Evolutionary conservation across 2,797 vertebrate genomes (phyloP).

Genomic region (Cichlasoma orientale): DNA sequence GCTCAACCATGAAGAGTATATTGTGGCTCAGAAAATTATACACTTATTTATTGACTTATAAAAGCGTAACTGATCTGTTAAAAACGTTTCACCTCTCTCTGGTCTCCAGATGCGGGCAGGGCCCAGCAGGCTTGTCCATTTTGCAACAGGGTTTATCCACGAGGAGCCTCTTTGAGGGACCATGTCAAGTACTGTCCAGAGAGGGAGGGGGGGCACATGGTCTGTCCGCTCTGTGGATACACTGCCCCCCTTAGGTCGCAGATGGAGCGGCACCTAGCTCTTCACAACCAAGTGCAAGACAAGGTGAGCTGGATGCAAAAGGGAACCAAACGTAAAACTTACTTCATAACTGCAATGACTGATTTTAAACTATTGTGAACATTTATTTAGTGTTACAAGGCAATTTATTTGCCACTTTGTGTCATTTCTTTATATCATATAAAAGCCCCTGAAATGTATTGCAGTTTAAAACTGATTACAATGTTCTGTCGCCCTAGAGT

Average conservation of each 20-base stretch:
- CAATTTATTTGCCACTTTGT: not conserved
- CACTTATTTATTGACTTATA: not conserved
- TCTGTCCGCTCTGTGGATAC: constrained; percentile 82
- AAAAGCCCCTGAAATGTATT: not conserved
- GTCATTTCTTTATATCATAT: not conserved
- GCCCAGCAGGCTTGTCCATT: constrained; percentile 79
- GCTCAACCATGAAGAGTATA: not conserved
- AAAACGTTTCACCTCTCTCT: constrained; percentile 24
- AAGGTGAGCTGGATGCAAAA: constrained; percentile 66
- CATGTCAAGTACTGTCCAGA: constrained; percentile 83
- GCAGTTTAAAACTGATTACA: constrained; percentile 2
- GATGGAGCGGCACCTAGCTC: constrained; percentile 81
- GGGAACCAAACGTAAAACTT: not conserved
- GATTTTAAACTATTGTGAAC: not conserved
- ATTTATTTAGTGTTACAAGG: not conserved
- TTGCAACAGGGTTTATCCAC: constrained; percentile 77
- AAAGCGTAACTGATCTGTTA: not conserved
- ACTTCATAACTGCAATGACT: accelerated
- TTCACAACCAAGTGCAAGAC: constrained; percentile 79
- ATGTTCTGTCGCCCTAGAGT: constrained; percentile 56
- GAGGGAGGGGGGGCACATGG: constrained; percentile 69
- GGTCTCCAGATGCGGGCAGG: constrained; percentile 60
- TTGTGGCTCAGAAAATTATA: not conserved
- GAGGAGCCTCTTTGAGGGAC: constrained; percentile 75
- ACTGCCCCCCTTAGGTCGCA: constrained; percentile 78